Evolutionary conservation across 2,797 vertebrate species (phyloP).

Genomic region (Notoglanidium macrostoma): DNA sequence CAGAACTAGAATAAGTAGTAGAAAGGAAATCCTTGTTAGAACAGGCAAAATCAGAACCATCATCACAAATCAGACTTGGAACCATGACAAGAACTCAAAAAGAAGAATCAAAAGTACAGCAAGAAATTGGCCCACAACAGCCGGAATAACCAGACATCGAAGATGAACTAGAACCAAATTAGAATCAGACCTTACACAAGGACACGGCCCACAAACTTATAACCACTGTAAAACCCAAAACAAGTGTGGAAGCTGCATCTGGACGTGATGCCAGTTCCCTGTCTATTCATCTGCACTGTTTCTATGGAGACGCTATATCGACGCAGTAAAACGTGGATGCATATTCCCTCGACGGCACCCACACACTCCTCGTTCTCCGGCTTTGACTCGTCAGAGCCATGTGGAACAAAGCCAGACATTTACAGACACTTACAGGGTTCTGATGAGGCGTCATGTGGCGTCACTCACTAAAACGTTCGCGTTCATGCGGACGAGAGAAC

Average conservation of each 20-base stretch:
- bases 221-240: not conserved
- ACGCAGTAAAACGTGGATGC: slow-evolving; percentile 23
- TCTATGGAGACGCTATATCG: slow-evolving; percentile 21
- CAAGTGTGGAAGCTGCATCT: not conserved
- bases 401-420: slow-evolving; percentile 25
- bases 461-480: not conserved
- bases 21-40: not conserved
- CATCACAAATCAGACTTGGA: not conserved
- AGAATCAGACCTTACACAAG: not conserved
- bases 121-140: not conserved
- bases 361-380: not conserved
- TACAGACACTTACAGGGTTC: slow-evolving; percentile 4
- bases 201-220: not conserved
- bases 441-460: not conserved
- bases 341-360: slow-evolving; percentile 4
- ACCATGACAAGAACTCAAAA: not conserved
- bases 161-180: not conserved
- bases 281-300: slow-evolving; percentile 17
- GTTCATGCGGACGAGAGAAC: not conserved
- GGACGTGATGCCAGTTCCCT: not conserved
- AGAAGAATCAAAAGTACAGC: not conserved
- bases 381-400: slow-evolving; percentile 10
- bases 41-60: not conserved
- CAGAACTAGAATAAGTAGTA: not conserved
- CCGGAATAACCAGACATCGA: too few species aligned